A percentile compares a stretch with the other conserved stretches of the same genome.
Evolutionary conservation across 1,140 invertebrate species (phyloP).

Genomic region (Aphis craccivora): DNA sequence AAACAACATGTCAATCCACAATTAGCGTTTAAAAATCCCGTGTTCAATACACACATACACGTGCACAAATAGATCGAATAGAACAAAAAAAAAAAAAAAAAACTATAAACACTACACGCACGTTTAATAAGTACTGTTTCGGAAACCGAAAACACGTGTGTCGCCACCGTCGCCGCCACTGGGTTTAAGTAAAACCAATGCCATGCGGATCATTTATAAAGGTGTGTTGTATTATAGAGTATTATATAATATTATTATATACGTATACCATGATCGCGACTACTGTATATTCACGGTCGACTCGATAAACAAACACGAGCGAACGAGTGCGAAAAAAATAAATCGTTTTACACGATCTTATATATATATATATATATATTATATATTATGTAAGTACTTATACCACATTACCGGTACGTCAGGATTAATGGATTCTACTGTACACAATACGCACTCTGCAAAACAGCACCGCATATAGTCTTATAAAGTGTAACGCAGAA

Average conservation of each 20-base stretch:
- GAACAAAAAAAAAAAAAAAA: not conserved
- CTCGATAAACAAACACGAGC: slow-evolving; percentile 6
- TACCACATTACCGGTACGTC: not conserved
- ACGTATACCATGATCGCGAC: not conserved
- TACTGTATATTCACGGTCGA: not conserved
- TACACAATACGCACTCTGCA: not conserved
- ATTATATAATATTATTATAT: not conserved
- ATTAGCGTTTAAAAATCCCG: not conserved
- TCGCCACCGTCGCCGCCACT: no score
- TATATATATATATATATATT: no score
- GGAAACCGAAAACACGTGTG: not conserved
- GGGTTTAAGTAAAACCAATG: not conserved
- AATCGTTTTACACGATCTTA: slow-evolving; percentile 23
- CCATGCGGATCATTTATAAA: not conserved
- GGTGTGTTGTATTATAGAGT: not conserved
- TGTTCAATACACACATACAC: not conserved
- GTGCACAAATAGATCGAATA: not conserved
- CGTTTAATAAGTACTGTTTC: not conserved
- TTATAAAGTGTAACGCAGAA: not conserved
- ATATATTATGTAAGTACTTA: not conserved
- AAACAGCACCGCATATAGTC: not conserved
- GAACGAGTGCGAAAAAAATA: slow-evolving; percentile 34
- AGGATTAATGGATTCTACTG: slow-evolving; percentile 18
- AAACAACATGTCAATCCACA: slow-evolving; percentile 37
- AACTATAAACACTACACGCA: not conserved